Conservation (phyloP, 2,797 vertebrate genomes). For the Sarcoramphus papa region DNA sequence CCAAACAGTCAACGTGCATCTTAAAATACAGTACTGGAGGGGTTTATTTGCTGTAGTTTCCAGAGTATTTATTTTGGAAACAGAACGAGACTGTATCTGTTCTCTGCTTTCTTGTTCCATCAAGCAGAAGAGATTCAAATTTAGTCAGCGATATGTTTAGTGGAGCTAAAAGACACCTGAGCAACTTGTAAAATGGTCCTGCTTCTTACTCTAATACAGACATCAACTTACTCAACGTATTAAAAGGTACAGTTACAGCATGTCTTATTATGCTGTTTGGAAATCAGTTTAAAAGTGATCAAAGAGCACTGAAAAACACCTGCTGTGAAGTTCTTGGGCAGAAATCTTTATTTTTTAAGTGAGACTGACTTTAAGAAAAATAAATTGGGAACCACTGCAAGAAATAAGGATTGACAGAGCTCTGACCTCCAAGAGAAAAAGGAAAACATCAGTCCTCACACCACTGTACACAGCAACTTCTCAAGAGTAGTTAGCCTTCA, state of each 20-base stretch:
- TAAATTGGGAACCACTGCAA: neutral
- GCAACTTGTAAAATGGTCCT: neutral
- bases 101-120: neutral
- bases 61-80: conserved; percentile 4
- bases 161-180: neutral
- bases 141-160: neutral
- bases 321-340: neutral
- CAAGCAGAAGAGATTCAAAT: neutral
- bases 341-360: neutral
- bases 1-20: neutral
- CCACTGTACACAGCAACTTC: neutral
- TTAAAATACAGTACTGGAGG: neutral
- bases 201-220: neutral
- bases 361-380: neutral
- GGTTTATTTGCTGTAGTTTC: neutral
- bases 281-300: neutral
- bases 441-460: neutral
- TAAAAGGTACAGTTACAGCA: neutral
- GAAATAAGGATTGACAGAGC: neutral
- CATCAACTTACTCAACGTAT: neutral
- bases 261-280: neutral
- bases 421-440: neutral
- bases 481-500: neutral
- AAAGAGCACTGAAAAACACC: neutral
- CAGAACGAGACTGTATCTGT: neutral